Evolutionary conservation across 2,797 vertebrate species (phyloP).

Genomic region (Poecilia wingei): DNA sequence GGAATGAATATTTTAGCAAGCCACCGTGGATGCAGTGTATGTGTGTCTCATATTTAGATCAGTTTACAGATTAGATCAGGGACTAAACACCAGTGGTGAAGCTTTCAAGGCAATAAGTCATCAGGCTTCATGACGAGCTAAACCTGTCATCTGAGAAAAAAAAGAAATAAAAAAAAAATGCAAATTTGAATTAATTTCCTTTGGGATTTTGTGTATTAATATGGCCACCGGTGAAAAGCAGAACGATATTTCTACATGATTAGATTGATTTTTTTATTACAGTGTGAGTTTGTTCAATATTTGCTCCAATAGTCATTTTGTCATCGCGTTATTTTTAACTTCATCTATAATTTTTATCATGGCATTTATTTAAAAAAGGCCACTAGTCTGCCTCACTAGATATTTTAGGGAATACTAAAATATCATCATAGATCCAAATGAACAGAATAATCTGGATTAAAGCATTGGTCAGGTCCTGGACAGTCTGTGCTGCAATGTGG

Average conservation of each 20-base stretch:
- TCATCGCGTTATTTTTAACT: background rate
- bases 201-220: background rate
- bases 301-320: background rate
- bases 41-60: constrained; percentile 13
- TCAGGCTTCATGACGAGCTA: constrained; percentile 9
- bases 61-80: constrained; percentile 15
- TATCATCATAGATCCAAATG: no score
- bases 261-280: background rate
- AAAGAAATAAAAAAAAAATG: background rate
- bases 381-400: background rate
- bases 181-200: background rate
- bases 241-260: background rate
- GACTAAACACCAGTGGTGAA: background rate
- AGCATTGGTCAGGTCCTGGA: no score
- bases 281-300: background rate
- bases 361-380: background rate
- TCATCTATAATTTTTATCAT: background rate
- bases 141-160: background rate
- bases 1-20: background rate
- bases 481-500: no score
- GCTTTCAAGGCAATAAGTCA: constrained; percentile 5
- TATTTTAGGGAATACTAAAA: no score
- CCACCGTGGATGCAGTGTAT: background rate
- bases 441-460: no score
- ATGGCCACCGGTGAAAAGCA: background rate